These are phyloP conservation scores for Heliopora coerulea DNA, from an alignment of 92 coral and sea anemone species.

Conservation along the genomic window DNA sequence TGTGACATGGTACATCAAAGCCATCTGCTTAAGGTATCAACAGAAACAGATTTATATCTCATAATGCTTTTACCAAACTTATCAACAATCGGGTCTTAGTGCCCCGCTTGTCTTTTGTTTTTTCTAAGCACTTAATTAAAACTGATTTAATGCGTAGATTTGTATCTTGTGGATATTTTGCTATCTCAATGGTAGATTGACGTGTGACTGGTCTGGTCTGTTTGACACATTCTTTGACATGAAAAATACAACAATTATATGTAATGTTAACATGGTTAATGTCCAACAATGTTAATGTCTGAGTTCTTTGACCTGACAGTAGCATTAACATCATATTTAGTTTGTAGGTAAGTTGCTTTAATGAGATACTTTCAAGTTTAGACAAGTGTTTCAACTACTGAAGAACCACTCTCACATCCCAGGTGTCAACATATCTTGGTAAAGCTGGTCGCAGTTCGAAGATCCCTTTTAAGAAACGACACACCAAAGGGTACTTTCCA, in stretches of 20 bases:
- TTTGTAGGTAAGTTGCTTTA: constrained; percentile 41
- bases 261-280: constrained; percentile 1
- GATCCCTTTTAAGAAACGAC: constrained; percentile 20
- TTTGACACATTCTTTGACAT: constrained; percentile 27
- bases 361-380: neutral
- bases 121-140: constrained; percentile 28
- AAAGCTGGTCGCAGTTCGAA: constrained; percentile 20
- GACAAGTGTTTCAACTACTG: neutral
- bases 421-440: constrained; percentile 16
- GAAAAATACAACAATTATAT: constrained; percentile 8
- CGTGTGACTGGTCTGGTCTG: constrained; percentile 32
- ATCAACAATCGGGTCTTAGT: constrained; percentile 24
- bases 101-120: constrained; percentile 19
- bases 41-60: constrained; percentile 28
- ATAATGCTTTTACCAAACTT: constrained; percentile 28
- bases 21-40: constrained; percentile 36
- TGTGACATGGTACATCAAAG: constrained; percentile 15
- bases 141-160: constrained; percentile 34
- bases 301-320: constrained; percentile 24
- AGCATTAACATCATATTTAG: constrained; percentile 43
- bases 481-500: constrained; percentile 25
- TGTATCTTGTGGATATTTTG: constrained; percentile 35
- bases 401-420: constrained; percentile 22
- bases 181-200: constrained; percentile 24
- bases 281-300: constrained; percentile 22